phyloP scores from a whole-genome alignment of 1,140 invertebrate species.

The Drosophila mauritiana region DNA sequence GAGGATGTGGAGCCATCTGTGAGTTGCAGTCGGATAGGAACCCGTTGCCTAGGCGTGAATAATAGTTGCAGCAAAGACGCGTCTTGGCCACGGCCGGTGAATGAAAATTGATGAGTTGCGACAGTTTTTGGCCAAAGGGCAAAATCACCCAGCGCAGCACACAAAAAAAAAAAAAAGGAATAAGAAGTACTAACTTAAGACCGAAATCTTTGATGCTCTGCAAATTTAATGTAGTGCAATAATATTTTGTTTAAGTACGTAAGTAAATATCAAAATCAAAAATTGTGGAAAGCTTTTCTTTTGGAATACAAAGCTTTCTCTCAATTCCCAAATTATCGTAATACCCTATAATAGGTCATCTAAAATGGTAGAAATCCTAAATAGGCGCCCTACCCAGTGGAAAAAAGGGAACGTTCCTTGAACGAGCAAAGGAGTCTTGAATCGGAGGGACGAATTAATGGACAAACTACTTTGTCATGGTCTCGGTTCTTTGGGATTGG shows the following conservation, averaged over 20 bases:
- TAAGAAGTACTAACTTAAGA: background rate
- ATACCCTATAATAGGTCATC: background rate
- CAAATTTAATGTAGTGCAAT: background rate
- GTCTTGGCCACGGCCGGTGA: slow-evolving; percentile 50
- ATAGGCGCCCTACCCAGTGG: slow-evolving; percentile 25
- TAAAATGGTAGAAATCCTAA: background rate
- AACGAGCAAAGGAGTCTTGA: background rate
- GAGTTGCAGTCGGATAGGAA: slow-evolving; percentile 6
- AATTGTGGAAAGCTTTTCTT: too few relatives aligned
- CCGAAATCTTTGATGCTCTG: slow-evolving; percentile 1
- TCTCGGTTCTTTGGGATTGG: slow-evolving; percentile 44
- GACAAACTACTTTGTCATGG: slow-evolving; percentile 72
- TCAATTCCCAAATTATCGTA: background rate
- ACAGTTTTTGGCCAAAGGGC: slow-evolving; percentile 84
- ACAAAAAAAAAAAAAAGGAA: background rate
- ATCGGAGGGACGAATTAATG: slow-evolving; percentile 16
- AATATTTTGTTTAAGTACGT: background rate
- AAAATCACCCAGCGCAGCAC: slow-evolving; percentile 44
- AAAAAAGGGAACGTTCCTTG: background rate
- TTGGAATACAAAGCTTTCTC: too few relatives aligned
- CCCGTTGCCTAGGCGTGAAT: slow-evolving; percentile 71
- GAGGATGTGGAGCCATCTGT: slow-evolving; percentile 1
- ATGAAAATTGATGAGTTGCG: slow-evolving; percentile 83
- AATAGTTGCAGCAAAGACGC: slow-evolving; percentile 54
- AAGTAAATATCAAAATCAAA: too few relatives aligned